Evolutionary conservation across 1,140 invertebrate species (phyloP).

Genomic region (Brachionus plicatilis): DNA sequence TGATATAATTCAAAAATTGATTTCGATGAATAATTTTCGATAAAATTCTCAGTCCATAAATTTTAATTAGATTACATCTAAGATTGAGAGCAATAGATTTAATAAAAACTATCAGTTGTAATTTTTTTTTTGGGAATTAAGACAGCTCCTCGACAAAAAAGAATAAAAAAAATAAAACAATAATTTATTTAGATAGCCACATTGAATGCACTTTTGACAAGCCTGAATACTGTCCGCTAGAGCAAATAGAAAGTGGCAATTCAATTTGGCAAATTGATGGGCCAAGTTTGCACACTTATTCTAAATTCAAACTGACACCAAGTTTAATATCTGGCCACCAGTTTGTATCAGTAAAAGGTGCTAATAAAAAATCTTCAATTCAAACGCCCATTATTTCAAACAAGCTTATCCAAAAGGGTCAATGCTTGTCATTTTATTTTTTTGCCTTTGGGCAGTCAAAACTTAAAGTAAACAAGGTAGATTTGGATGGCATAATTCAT

Average conservation of each 20-base stretch:
- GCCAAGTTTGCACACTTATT: not conserved
- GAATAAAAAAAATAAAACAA: not conserved
- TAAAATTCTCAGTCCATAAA: too few species aligned
- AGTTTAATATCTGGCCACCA: not conserved
- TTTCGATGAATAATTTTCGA: too few species aligned
- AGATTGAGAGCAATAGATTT: too few species aligned
- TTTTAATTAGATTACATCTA: too few species aligned
- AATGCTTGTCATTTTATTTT: slow-evolving; percentile 6
- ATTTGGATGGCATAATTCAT: not conserved
- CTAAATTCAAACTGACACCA: slow-evolving; percentile 7
- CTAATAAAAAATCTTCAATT: slow-evolving; percentile 8
- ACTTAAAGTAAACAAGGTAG: not conserved
- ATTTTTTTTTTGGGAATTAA: not conserved
- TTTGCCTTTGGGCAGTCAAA: not conserved
- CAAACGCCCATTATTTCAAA: not conserved
- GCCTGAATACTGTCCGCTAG: not conserved
- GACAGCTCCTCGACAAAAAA: not conserved
- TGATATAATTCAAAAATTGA: too few species aligned
- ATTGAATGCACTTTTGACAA: slow-evolving; percentile 25
- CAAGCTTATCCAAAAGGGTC: not conserved
- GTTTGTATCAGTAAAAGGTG: not conserved
- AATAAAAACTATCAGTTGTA: too few species aligned
- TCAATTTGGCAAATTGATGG: slow-evolving; percentile 6
- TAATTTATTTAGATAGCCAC: not conserved
- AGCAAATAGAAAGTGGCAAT: slow-evolving; percentile 25